Percentiles rank a stretch among this genome's conserved stretches.
Conservation (phyloP, 2,113 vertebrate genomes). For the Ictalurus punctatus region DNA sequence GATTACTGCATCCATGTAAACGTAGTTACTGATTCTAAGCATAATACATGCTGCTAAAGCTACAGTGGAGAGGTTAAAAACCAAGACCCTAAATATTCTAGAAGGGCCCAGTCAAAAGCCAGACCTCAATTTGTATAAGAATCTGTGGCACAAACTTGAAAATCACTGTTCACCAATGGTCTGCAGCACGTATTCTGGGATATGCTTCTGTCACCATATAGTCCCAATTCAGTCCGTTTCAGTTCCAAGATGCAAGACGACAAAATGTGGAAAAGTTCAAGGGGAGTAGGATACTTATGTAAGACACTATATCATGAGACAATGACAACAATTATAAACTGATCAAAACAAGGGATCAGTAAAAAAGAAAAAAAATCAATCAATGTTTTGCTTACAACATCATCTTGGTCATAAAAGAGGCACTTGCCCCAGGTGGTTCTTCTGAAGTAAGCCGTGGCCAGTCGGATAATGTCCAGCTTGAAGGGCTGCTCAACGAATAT, state of each 20-base stretch:
- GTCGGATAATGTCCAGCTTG: conserved; percentile 82
- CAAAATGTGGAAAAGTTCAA: background rate
- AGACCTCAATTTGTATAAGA: background rate
- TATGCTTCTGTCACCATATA: background rate
- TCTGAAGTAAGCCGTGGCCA: conserved; percentile 86
- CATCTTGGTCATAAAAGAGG: conserved; percentile 77
- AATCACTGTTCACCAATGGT: background rate
- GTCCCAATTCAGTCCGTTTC: background rate
- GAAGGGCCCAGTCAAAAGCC: background rate
- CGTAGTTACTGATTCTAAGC: background rate
- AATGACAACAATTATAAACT: background rate
- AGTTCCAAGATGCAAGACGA: background rate
- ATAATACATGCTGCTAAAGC: background rate
- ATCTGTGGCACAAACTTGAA: background rate
- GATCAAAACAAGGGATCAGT: background rate
- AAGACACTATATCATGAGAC: background rate
- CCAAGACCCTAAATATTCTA: background rate
- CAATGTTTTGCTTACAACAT: conserved; percentile 70
- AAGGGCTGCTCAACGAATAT: conserved; percentile 91
- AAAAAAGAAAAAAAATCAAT: background rate
- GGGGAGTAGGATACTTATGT: background rate
- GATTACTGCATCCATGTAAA: too few relatives aligned
- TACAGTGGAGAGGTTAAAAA: background rate
- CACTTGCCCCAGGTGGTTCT: conserved; percentile 87
- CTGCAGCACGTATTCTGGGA: background rate